Conservation (phyloP, 1,140 invertebrate genomes). For the Sinonovacula constricta region DNA sequence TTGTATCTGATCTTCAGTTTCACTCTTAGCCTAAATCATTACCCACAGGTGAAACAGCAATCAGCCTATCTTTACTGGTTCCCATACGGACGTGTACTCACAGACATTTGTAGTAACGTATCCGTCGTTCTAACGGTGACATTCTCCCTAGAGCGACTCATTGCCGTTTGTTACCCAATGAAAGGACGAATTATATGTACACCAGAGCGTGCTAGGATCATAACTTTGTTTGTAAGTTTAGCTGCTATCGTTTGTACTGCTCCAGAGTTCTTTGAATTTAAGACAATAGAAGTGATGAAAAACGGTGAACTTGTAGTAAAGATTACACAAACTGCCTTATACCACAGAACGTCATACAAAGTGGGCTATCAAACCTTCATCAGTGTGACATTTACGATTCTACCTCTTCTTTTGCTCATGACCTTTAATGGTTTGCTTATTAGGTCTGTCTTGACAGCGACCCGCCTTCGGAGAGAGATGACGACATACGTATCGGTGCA, state of each 20-base stretch:
- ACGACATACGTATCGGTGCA: slow-evolving; percentile 64
- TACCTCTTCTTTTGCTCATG: slow-evolving; percentile 84
- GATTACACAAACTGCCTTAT: slow-evolving; percentile 55
- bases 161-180: slow-evolving; percentile 88
- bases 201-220: slow-evolving; percentile 72
- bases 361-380: slow-evolving; percentile 84
- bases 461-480: slow-evolving; percentile 80
- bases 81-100: slow-evolving; percentile 81
- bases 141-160: slow-evolving; percentile 88
- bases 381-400: slow-evolving; percentile 82
- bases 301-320: background rate
- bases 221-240: slow-evolving; percentile 45
- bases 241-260: slow-evolving; percentile 53
- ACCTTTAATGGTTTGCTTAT: slow-evolving; percentile 88
- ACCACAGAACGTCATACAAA: slow-evolving; percentile 81
- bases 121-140: slow-evolving; percentile 87
- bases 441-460: slow-evolving; percentile 82
- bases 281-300: slow-evolving; percentile 23
- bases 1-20: slow-evolving; percentile 83
- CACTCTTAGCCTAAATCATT: slow-evolving; percentile 83
- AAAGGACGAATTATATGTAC: slow-evolving; percentile 85
- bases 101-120: slow-evolving; percentile 84
- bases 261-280: slow-evolving; percentile 62
- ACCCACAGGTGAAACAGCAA: slow-evolving; percentile 81
- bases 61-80: slow-evolving; percentile 59